Evolutionary conservation across 2,888 invertebrate genomes (phyloP), one percentile per base, ranked within the genome.

Genomic region (Campopleginae sp.): DNA sequence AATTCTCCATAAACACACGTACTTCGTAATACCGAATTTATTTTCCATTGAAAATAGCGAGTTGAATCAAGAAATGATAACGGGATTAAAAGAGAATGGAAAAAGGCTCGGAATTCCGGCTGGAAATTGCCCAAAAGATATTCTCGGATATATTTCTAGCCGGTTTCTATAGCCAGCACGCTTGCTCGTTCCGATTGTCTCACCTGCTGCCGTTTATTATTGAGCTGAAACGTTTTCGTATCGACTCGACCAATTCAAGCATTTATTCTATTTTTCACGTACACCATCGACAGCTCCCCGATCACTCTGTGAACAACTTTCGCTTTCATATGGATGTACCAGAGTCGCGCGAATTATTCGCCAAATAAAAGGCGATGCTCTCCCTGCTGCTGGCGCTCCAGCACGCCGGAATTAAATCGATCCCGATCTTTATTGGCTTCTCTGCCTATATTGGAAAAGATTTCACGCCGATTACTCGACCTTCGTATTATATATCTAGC

Each of bases 401-500:
- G 51, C 46, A 33, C 54, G 33, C 42, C 19, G 75, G 70, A 82
- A 85, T 79, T 70, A 74, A 85, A 85, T 85, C 85, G 85, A 85
- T 80, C 82, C 82, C 58, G 75, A 82, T 82, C 78, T 79, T 79
- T 58, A 82, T 85, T 85, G 85, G 58, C 82, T 82, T 80, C 76
- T 79, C 75, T 79, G 46, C 65, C 82, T 85, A 85, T 82, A 78
- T 79, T 84, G 84, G 76, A 85, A 82, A 85, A 82, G 85, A 85
- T 85, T 85, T 85, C 82, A 85, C 82, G 85, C 82, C 85, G 85
- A 85, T 85, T 85, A 85, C 79, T 85, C 82, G 54, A 51, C 63
- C 65, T 44, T 31, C 46, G 19, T 71, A 46, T 38, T 46, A 38
- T 79, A 31, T 63, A 71, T 44, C 58, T 72, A 27, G 42, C n/a